Base-by-base conservation (phyloP, 1,140 invertebrate genomes). In the Octopus sinensis region DNA sequence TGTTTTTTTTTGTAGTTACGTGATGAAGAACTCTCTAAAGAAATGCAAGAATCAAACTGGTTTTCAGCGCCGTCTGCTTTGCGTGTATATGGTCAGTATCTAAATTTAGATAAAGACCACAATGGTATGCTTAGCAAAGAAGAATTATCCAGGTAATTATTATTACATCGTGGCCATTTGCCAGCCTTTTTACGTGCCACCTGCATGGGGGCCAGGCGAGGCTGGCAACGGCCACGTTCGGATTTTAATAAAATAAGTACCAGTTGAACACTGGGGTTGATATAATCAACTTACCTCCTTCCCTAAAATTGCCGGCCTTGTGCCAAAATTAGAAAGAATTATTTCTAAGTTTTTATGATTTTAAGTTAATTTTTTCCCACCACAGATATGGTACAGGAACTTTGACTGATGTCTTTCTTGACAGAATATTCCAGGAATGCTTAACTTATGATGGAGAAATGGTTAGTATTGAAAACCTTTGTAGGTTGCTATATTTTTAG, bases 371-470 rank as follows among this genome's bases (percentile, higher is more conserved):
- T 30, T 68, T 81, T 54, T 78, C 54, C 80, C 79, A 75, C 89
- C 90, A 80, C 84, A 95, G 94, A n/a, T 97, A 96, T 90, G 96
- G 96, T 1, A 96, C 95, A 7, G 96, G 96, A 10, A 97, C 96
- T 0, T 89, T 98, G n/a, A 98, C 97, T 0, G 93, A 94, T 79
- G 94, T 96, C 4, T 99, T 99, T 91, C 92, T 99, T 12, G 95
- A 97, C 85, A 92, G 96, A 77, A 95, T 98, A 0, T 99, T 98
- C 91, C 96, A 98, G 91, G 96, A 98, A 88, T 97, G 95, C 87
- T 92, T 97, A 0, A 99, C 97, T 0, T 98, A 97, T 88, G 95
- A 96, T 86, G 96, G 96, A 7, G 96, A 99, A 93, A 98, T 99
- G 94, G 91, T 92, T 86, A 84, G 83, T 82, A n/a, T 71, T 79